These are phyloP conservation scores for Noctua fimbriata DNA, from an alignment of 2,888 invertebrate species.

Conservation along the genomic window DNA sequence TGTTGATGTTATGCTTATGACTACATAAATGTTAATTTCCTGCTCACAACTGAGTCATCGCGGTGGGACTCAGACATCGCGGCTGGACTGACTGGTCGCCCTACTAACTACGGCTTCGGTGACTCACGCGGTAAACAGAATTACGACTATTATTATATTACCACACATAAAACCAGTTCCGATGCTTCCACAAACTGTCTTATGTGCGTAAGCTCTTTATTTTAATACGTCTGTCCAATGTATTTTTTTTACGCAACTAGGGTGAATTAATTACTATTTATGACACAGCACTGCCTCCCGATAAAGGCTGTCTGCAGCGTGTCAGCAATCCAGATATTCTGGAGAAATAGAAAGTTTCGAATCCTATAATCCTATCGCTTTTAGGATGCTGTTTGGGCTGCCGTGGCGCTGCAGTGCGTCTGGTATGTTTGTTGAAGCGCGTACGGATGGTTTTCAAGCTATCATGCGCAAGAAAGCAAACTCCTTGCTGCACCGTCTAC, in stretches of 20 bases:
- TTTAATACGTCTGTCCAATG: not conserved
- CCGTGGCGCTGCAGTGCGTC: too few relatives aligned
- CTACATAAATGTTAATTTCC: constrained; percentile 13
- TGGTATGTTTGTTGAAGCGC: too few relatives aligned
- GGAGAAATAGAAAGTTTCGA: not conserved
- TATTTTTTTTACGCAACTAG: not conserved
- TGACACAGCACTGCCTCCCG: not conserved
- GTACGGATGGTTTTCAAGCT: too few relatives aligned
- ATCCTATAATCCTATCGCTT: too few relatives aligned
- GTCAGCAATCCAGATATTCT: not conserved
- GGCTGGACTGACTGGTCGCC: constrained; percentile 42
- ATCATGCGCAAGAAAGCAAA: too few relatives aligned
- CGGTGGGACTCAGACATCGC: constrained; percentile 11
- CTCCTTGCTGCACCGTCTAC: too few relatives aligned
- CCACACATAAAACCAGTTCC: constrained; percentile 44
- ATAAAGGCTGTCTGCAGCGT: not conserved
- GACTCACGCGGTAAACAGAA: constrained; percentile 63
- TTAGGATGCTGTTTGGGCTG: too few relatives aligned
- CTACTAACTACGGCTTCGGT: constrained; percentile 66
- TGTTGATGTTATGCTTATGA: constrained; percentile 27
- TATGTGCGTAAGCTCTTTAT: constrained; percentile 15
- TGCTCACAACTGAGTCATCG: constrained; percentile 29
- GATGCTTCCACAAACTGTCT: constrained; percentile 21
- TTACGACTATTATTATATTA: constrained; percentile 50
- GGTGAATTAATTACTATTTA: not conserved